phyloP scores from a whole-genome alignment of 2,888 invertebrate genomes.

The Hydroisotoma schaefferi region DNA sequence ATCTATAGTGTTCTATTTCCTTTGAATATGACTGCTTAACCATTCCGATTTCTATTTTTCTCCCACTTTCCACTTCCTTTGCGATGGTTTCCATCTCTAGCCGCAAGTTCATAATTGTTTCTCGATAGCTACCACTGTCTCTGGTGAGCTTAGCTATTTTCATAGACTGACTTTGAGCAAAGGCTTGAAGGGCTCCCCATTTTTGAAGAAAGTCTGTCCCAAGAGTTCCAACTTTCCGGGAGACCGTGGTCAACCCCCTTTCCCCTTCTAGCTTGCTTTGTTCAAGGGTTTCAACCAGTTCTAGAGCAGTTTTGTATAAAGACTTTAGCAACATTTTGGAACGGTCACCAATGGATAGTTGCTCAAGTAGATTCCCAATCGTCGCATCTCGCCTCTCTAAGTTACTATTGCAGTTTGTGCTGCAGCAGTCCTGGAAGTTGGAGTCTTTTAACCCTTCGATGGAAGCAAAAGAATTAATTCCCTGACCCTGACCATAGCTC shows the following conservation, averaged over 20 bases:
- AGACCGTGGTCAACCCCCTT: not conserved
- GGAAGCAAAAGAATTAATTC: not conserved
- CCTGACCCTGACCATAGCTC: too few species aligned
- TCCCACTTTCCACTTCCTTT: conserved; percentile 12
- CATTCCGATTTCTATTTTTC: conserved; percentile 15
- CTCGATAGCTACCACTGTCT: conserved; percentile 25
- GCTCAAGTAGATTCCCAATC: conserved; percentile 17
- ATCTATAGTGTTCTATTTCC: conserved; percentile 25
- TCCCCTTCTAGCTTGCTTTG: conserved; percentile 1
- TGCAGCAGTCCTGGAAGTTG: not conserved
- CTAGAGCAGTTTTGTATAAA: conserved; percentile 21
- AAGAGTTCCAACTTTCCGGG: not conserved
- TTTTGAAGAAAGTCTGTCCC: conserved; percentile 7
- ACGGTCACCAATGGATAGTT: conserved; percentile 10
- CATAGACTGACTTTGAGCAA: conserved; percentile 10
- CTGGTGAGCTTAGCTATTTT: conserved; percentile 14
- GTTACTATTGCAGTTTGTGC: too few species aligned
- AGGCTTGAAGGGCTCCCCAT: conserved; percentile 19
- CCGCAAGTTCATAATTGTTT: conserved; percentile 22
- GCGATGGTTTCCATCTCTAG: conserved; percentile 20
- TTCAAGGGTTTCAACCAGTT: conserved; percentile 26
- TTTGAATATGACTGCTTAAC: conserved; percentile 18
- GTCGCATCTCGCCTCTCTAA: not conserved
- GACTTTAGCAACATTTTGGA: conserved; percentile 15
- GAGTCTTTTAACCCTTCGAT: not conserved